These are phyloP conservation scores for Nematolebias whitei DNA, from an alignment of 2,113 vertebrate species.

Conservation along the genomic window DNA sequence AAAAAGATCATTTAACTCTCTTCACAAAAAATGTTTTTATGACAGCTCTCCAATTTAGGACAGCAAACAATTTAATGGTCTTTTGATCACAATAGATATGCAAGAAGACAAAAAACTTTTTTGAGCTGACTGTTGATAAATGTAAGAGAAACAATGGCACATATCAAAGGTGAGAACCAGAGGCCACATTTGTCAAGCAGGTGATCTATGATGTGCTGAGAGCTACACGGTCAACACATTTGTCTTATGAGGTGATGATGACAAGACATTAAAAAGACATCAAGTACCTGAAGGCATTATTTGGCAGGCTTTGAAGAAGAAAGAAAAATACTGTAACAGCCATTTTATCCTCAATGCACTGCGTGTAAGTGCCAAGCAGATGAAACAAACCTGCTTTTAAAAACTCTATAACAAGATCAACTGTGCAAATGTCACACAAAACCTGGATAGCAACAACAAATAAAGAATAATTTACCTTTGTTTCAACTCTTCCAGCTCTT, in stretches of 20 bases:
- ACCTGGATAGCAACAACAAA: not conserved
- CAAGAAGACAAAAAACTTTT: too few species aligned
- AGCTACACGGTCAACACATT: not conserved
- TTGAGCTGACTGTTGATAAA: not conserved
- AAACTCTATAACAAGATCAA: not conserved
- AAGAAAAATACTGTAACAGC: conserved; percentile 79
- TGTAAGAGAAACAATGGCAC: not conserved
- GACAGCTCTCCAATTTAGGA: too few species aligned
- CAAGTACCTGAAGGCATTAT: conserved; percentile 89
- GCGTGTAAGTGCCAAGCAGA: conserved; percentile 37
- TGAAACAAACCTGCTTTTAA: conserved; percentile 1
- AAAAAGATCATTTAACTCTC: too few species aligned
- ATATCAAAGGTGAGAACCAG: not conserved
- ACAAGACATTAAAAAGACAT: conserved; percentile 68
- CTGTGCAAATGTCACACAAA: not conserved
- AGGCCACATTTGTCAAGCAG: not conserved
- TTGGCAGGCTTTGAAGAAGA: conserved; percentile 88
- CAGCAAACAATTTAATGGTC: too few species aligned
- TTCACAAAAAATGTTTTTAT: not conserved
- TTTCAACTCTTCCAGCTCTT: conserved; percentile 91
- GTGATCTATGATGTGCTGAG: not conserved
- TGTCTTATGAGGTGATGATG: conserved; percentile 1
- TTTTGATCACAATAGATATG: too few species aligned
- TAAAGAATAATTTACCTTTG: conserved; percentile 83
- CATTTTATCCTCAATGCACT: conserved; percentile 68